Evolutionary conservation across 1,140 invertebrate genomes (phyloP).

Genomic region (Arion vulgaris): DNA sequence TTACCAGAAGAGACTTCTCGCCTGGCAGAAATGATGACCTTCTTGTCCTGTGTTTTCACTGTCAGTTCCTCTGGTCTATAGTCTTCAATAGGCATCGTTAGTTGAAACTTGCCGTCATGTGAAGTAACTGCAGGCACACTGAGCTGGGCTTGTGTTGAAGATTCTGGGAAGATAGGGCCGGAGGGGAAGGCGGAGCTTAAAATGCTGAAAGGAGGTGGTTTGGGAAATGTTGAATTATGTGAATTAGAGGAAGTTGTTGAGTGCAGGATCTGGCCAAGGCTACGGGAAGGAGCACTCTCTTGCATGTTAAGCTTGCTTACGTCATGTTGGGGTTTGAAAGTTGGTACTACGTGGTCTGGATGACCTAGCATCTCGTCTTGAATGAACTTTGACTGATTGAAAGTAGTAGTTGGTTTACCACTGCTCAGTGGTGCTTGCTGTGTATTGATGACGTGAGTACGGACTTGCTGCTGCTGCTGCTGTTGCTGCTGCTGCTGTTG

Average conservation of each 20-base stretch:
- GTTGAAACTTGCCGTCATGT: constrained; percentile 61
- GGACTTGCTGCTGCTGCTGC: not conserved
- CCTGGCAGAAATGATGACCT: constrained; percentile 63
- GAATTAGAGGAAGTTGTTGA: constrained; percentile 10
- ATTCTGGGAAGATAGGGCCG: not conserved
- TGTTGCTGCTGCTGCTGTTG: not conserved
- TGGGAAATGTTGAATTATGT: constrained; percentile 10
- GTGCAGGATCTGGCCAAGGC: not conserved
- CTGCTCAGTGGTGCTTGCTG: not conserved
- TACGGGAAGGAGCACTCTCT: not conserved
- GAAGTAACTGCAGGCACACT: constrained; percentile 46
- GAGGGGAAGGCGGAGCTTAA: constrained; percentile 40
- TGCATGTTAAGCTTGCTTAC: constrained; percentile 24
- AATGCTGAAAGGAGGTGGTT: constrained; percentile 21
- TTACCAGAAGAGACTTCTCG: constrained; percentile 66
- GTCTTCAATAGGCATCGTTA: constrained; percentile 68
- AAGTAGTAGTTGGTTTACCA: not conserved
- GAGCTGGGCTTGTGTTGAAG: constrained; percentile 6
- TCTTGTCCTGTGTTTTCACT: constrained; percentile 68
- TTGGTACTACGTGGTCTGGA: constrained; percentile 28
- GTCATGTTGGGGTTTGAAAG: constrained; percentile 29
- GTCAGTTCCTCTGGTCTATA: constrained; percentile 69
- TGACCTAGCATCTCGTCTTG: constrained; percentile 12
- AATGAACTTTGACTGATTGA: not conserved
- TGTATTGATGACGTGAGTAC: not conserved